Conservation (phyloP, 2,113 vertebrate species). For the Arizona elegans region DNA sequence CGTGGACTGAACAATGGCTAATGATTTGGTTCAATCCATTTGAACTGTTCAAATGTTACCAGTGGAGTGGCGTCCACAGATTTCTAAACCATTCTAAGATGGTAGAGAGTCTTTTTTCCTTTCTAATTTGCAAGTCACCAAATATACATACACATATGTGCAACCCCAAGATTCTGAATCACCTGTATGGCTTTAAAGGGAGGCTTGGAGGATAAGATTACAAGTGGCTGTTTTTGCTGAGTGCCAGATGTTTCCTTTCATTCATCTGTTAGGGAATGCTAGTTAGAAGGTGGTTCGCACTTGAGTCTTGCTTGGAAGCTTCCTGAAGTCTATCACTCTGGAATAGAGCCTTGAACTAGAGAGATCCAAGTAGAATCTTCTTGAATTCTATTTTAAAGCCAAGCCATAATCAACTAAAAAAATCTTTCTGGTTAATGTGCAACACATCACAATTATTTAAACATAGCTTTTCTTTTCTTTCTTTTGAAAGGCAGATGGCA, state of each 20-base stretch:
- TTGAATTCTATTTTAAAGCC: neutral
- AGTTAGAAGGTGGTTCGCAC: neutral
- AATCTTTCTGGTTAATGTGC: neutral
- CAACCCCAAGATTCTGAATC: neutral
- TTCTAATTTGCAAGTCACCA: neutral
- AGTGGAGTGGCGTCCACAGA: neutral
- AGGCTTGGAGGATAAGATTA: neutral
- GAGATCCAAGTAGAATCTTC: neutral
- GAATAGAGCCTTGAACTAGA: neutral
- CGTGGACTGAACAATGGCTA: neutral
- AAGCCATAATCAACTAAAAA: neutral
- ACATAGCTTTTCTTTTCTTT: neutral
- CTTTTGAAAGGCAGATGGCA: neutral
- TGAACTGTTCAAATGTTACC: neutral
- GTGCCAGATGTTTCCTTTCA: neutral
- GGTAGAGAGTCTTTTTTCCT: no score
- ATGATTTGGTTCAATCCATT: neutral
- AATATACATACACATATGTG: neutral
- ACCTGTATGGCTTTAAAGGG: neutral
- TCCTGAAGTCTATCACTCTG: neutral
- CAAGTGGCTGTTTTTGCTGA: neutral
- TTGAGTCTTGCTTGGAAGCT: neutral
- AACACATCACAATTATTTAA: neutral
- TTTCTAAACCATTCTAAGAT: neutral
- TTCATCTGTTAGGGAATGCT: neutral